Evolutionary conservation across 1,140 invertebrate genomes (phyloP).

Genomic region (Pseudomyrmex cubaensis): DNA sequence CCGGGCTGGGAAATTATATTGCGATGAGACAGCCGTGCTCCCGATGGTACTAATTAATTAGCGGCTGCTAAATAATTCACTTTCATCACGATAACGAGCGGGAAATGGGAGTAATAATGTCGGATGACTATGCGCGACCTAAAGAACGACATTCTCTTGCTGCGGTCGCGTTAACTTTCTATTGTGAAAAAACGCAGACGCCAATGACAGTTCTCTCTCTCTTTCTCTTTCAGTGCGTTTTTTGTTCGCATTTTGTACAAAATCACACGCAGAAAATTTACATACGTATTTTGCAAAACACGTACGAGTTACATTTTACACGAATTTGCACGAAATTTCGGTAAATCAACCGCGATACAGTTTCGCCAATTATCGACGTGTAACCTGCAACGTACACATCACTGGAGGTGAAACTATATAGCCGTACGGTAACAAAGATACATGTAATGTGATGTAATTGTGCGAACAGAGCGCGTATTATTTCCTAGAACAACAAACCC

Average conservation of each 20-base stretch:
- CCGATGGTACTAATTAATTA: slow-evolving; percentile 68
- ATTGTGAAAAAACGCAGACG: slow-evolving; percentile 10
- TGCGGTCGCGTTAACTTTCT: slow-evolving; percentile 4
- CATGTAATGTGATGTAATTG: no score
- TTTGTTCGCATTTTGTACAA: background rate
- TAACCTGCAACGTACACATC: no score
- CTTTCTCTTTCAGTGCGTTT: no score
- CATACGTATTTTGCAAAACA: no score
- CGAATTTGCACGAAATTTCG: no score
- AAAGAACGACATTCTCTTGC: slow-evolving; percentile 40
- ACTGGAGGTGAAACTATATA: no score
- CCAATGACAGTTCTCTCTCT: no score
- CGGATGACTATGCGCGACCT: slow-evolving; percentile 39
- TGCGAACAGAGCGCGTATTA: no score
- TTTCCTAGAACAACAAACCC: background rate
- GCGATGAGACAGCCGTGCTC: slow-evolving; percentile 9
- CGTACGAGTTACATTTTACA: no score
- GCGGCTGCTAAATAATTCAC: slow-evolving; percentile 63
- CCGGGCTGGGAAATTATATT: slow-evolving; percentile 60
- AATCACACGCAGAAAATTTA: background rate
- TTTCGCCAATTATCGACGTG: no score
- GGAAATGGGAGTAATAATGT: slow-evolving; percentile 47
- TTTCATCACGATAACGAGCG: slow-evolving; percentile 66
- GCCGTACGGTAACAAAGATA: no score
- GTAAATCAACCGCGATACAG: no score